phyloP scores from a whole-genome alignment of 2,888 invertebrate genomes.

The Julus scandinavius region DNA sequence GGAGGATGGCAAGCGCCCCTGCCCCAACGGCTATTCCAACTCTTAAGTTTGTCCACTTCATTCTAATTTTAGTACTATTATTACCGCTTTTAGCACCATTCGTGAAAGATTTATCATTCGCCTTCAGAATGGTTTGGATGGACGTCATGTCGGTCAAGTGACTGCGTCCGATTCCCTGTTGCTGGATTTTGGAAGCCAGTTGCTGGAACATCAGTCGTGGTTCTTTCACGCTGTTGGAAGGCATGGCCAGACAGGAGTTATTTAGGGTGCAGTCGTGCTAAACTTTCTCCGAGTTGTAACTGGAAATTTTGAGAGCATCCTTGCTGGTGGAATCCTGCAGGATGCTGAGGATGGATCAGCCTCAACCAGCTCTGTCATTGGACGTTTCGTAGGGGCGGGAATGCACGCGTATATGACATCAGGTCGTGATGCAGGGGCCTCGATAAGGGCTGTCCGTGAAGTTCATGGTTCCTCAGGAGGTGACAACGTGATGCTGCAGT shows the following conservation, averaged over 20 bases:
- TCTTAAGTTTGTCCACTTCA: background rate
- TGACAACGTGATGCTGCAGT: no score
- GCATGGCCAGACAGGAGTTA: background rate
- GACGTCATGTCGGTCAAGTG: background rate
- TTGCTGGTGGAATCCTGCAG: background rate
- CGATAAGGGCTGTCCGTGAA: no score
- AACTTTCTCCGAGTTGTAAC: background rate
- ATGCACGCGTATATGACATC: background rate
- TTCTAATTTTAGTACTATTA: background rate
- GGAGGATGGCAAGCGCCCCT: background rate
- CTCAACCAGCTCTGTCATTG: background rate
- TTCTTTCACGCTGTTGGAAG: background rate
- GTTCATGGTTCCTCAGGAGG: no score
- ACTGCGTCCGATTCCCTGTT: background rate
- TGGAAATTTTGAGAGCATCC: background rate
- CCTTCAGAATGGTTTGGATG: background rate
- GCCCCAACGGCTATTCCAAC: background rate
- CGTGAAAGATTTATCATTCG: background rate
- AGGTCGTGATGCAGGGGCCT: no score
- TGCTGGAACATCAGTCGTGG: background rate
- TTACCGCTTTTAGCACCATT: background rate
- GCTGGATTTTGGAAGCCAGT: conserved; percentile 18
- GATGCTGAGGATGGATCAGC: background rate
- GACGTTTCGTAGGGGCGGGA: background rate
- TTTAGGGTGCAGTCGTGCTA: background rate